phyloP scores from a whole-genome alignment of 2,113 vertebrate species.

The Sceloporus undulatus region DNA sequence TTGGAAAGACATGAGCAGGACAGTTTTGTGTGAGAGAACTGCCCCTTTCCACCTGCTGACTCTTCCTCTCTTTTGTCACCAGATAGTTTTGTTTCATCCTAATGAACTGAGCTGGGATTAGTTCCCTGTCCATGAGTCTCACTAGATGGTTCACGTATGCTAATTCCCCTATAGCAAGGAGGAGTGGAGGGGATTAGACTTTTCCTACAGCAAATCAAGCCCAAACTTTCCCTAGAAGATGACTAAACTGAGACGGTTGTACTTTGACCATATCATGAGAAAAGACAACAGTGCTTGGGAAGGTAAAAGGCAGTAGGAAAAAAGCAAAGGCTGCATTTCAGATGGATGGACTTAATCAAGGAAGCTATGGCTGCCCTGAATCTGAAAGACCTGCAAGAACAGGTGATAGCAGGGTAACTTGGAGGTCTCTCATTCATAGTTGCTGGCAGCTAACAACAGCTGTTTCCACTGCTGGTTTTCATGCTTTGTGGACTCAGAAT shows the following conservation, averaged over 20 bases:
- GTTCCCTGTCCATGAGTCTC: background rate
- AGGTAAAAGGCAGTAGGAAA: too few relatives aligned
- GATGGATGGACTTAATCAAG: too few relatives aligned
- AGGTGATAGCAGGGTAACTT: too few relatives aligned
- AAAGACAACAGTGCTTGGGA: too few relatives aligned
- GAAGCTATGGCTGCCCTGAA: too few relatives aligned
- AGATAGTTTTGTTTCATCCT: constrained; percentile 10
- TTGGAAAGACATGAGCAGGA: background rate
- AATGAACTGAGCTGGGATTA: constrained; percentile 39
- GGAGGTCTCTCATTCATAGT: too few relatives aligned
- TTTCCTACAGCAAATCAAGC: too few relatives aligned
- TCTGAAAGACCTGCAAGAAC: too few relatives aligned
- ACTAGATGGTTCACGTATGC: background rate
- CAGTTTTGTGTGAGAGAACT: background rate
- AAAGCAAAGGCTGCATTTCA: too few relatives aligned
- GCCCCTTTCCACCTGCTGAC: background rate
- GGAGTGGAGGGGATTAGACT: constrained; percentile 10
- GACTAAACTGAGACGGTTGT: too few relatives aligned
- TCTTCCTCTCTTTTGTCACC: background rate
- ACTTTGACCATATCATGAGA: too few relatives aligned
- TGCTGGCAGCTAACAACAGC: background rate
- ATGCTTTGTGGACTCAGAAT: constrained; percentile 11
- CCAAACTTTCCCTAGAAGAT: too few relatives aligned
- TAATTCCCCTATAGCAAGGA: constrained; percentile 6
- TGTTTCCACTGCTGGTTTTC: constrained; percentile 17